Evolutionary conservation across 2,888 invertebrate genomes (phyloP).

Genomic region (Drosophila picticornis): DNA sequence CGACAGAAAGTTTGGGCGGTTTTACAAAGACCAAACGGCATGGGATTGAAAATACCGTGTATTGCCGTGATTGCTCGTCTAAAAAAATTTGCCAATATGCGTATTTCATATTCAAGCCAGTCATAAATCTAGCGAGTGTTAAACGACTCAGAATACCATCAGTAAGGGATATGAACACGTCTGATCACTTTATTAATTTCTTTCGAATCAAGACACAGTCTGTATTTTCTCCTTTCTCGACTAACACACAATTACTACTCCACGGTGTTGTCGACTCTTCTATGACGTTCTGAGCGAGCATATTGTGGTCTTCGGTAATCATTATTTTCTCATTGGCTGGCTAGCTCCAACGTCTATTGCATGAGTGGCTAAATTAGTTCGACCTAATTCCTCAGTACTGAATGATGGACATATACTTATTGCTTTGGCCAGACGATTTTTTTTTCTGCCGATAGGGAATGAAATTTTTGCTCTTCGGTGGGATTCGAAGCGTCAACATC

Average conservation of each 20-base stretch:
- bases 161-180: background rate
- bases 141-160: background rate
- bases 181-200: background rate
- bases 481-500: no score
- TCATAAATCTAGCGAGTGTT: no score
- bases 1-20: no score
- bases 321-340: background rate
- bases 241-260: background rate
- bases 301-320: background rate
- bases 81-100: slow-evolving; percentile 3
- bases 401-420: no score
- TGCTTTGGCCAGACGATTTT: no score
- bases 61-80: slow-evolving; percentile 18
- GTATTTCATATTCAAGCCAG: background rate
- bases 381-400: no score
- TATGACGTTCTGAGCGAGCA: background rate
- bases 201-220: background rate
- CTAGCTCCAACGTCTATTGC: no score
- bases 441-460: no score
- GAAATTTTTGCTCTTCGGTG: no score
- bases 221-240: background rate
- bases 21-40: background rate
- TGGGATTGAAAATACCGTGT: slow-evolving; percentile 43
- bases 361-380: no score
- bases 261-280: background rate